Base-by-base conservation (phyloP, 2,888 invertebrate genomes). In the Lathronympha strigana region DNA sequence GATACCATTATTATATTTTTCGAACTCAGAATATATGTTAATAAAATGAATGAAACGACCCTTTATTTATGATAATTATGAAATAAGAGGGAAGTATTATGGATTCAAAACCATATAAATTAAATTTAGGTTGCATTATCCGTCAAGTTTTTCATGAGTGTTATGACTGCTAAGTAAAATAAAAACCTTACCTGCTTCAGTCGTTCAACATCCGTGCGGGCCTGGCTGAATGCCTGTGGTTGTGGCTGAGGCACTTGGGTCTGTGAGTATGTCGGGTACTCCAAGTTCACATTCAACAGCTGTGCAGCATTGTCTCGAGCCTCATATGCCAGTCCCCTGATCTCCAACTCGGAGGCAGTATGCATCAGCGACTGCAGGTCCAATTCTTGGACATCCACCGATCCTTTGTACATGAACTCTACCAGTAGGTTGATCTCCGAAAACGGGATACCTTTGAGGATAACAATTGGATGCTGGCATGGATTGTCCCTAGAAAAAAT, bases 391-490 rank as follows among this genome's bases (percentile, higher is more conserved):
- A 95, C 94, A 74, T 95, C 94, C 67, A 95, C 94, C 1, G 93
- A 94, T 0, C 95, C 95, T 71, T 94, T 94, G 82, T 95, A 95
- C 93, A 95, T 95, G 70, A 95, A 94, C 78, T 95, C 95, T 68
- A 95, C 88, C 40, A 95, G 88, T 67, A 94, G 92, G 78, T 94
- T 94, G 90, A 95, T 94, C 82, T 95, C 94, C 58, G 93, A 93
- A 74, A 93, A 93, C 0, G 93, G 93, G 25, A 95, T 94, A 57
- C 94, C 94, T 81, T 95, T 94, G 74, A 96, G 87, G 68, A 95
- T 95, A 71, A 96, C 93, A 71, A 95, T 94, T 23, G 95, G 95
- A 78, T 95, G 95, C 78, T 95, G 94, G 79, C 94, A 95, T 74
- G 94, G 94, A 84, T 95, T 95, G 83, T 95, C 95, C 80, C 91